Base-by-base conservation (phyloP, 2,797 vertebrate species). In the Dipus sagitta region DNA sequence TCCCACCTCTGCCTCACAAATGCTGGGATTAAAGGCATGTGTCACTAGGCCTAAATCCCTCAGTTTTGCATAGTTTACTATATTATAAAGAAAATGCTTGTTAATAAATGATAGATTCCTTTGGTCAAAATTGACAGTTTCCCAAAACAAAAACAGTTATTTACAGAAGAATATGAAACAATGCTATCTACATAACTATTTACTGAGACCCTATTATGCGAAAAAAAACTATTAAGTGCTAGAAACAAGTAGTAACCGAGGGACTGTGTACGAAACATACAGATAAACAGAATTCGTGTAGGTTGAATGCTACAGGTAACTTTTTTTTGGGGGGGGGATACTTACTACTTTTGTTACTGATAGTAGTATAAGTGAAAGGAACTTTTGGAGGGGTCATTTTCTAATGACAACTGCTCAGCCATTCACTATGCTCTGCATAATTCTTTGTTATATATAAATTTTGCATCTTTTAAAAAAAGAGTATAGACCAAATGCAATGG, bases 51-150 rank as follows among this genome's bases (percentile, higher is more conserved):
- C 47, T 47, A 47, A 47, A 7, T 11, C 47, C 47, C 47, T 47
- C 47, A 7, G 38, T 93, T 65, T 95, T 97, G 34, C 88, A 89
- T 91, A 65, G 60, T 93, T 96, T 72, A 81, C 52, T 34, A 65
- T 81, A 62, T 34, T 65, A 76, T 64, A 30, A 75, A 81, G 30
- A 24, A 95, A 91, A 93, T 11, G 6, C 11, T 68, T 82, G 42
- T 47, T 64, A 89, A 79, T 68, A 88, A 79, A 74, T n/a, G 15
- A 72, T 75, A n/a, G 0, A 23, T 14, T 67, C 74, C 28, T 47
- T 0, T 17, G 15, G 68, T 74, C n/a, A 58, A 90, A 95, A 70
- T 0, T 42, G n/a, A 90, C 18, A 47, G 34, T 38, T 24, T n/a
- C 30, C 38, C 18, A 79, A 92, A 34, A 83, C 5, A 86, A 81